phyloP scores from a whole-genome alignment of 2,797 vertebrate species.

The Pempheris klunzingeri region DNA sequence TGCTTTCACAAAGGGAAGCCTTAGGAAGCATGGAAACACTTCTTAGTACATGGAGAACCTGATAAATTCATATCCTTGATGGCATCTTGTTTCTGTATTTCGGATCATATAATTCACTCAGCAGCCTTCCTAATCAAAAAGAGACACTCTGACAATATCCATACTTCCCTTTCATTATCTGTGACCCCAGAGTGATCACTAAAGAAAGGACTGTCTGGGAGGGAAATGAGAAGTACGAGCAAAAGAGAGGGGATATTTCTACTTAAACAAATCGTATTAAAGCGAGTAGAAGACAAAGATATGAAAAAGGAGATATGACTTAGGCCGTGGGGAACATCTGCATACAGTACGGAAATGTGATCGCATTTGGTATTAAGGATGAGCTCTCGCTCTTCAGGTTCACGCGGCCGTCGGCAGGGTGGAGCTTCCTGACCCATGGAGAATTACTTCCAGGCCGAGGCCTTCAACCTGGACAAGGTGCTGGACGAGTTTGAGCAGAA shows the following conservation, averaged over 20 bases:
- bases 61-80: neutral
- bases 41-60: neutral
- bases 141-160: neutral
- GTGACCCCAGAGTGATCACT: constrained; percentile 22
- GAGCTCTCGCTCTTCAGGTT: constrained; percentile 72
- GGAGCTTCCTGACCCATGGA: constrained; percentile 97
- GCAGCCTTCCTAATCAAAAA: constrained; percentile 20
- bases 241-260: constrained; percentile 22
- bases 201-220: constrained; percentile 7
- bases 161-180: constrained; percentile 17
- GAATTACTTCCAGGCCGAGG: constrained; percentile 99
- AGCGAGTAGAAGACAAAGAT: constrained; percentile 22
- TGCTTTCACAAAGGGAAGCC: too few relatives aligned
- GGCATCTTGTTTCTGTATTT: neutral
- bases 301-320: constrained; percentile 22
- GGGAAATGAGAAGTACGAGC: constrained; percentile 22
- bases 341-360: constrained; percentile 14
- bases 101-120: constrained; percentile 12
- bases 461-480: constrained; percentile 99
- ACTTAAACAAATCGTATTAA: constrained; percentile 23
- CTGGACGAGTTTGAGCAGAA: constrained; percentile 99
- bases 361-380: neutral
- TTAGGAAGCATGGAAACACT: neutral
- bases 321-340: constrained; percentile 5
- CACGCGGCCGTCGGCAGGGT: constrained; percentile 78